A percentile compares a stretch with the other conserved stretches of the same genome.
Conservation (phyloP, 2,797 vertebrate genomes). For the Phataginus tricuspis region DNA sequence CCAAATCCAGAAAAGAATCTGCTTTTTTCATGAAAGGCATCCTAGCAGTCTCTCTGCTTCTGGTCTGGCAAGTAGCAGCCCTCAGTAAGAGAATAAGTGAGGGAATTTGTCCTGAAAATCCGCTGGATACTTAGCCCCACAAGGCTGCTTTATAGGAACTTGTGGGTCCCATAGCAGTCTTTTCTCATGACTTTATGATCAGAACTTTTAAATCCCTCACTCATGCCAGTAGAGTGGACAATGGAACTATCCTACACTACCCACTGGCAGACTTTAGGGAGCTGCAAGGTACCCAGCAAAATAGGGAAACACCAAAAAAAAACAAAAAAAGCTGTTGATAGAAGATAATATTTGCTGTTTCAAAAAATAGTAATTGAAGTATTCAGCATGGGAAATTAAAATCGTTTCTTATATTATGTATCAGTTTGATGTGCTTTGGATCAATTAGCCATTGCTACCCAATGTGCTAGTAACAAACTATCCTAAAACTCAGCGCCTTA, state of each 20-base stretch:
- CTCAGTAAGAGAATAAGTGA: not conserved
- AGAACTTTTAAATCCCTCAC: not conserved
- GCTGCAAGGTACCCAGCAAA: not conserved
- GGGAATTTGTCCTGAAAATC: constrained; percentile 15
- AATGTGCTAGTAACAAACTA: not conserved
- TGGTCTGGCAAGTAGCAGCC: not conserved
- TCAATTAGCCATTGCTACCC: not conserved
- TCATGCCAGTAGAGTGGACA: not conserved
- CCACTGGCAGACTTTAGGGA: not conserved
- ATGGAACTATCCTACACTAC: not conserved
- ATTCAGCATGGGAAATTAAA: not conserved
- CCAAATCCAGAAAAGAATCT: not conserved
- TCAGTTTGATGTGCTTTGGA: not conserved
- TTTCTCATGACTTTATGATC: not conserved
- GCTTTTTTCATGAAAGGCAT: not conserved
- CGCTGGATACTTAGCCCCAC: not conserved
- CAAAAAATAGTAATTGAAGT: not conserved
- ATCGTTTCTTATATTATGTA: not conserved
- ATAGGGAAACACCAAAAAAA: not conserved
- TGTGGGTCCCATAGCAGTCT: not conserved
- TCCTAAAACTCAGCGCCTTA: not conserved
- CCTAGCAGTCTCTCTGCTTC: not conserved
- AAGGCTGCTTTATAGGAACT: not conserved
- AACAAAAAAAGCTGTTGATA: not conserved
- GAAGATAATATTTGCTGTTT: not conserved